phyloP scores from a whole-genome alignment of 1,140 invertebrate species.

The Agrilus planipennis region DNA sequence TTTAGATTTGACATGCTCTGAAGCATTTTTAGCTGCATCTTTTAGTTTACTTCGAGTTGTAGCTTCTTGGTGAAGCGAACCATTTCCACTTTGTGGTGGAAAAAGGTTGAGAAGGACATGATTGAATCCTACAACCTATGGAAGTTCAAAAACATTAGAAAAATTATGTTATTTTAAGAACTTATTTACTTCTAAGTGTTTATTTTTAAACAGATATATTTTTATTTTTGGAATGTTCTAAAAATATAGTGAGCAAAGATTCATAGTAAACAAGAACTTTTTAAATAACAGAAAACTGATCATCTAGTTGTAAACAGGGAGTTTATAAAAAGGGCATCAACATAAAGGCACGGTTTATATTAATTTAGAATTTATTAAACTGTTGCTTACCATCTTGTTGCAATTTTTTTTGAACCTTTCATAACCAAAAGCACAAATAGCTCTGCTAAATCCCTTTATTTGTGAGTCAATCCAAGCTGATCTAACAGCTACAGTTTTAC shows the following conservation, averaged over 20 bases:
- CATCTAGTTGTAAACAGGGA: not conserved
- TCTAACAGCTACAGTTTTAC: conserved; percentile 63
- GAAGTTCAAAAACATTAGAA: conserved; percentile 2
- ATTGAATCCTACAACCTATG: conserved; percentile 68
- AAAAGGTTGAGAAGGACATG: conserved; percentile 63
- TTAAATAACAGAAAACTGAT: not conserved
- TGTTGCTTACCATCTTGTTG: conserved; percentile 50
- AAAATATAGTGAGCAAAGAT: not conserved
- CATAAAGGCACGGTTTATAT: not conserved
- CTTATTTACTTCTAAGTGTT: too few relatives aligned
- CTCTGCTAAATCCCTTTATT: conserved; percentile 73
- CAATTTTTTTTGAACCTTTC: conserved; percentile 81
- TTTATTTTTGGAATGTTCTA: not conserved
- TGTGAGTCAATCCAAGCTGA: conserved; percentile 80
- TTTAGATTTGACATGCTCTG: conserved; percentile 61
- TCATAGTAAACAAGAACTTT: not conserved
- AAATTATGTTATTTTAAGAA: too few relatives aligned
- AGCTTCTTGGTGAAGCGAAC: conserved; percentile 32
- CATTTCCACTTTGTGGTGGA: conserved; percentile 37
- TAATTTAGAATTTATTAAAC: too few relatives aligned
- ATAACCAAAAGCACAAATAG: conserved; percentile 77
- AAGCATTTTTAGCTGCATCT: conserved; percentile 61
- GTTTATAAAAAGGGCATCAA: not conserved
- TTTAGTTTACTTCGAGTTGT: conserved; percentile 38
- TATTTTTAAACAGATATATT: not conserved